These are phyloP conservation scores for Hemicrepidius hirtus DNA, from an alignment of 2,888 invertebrate species.

Conservation along the genomic window DNA sequence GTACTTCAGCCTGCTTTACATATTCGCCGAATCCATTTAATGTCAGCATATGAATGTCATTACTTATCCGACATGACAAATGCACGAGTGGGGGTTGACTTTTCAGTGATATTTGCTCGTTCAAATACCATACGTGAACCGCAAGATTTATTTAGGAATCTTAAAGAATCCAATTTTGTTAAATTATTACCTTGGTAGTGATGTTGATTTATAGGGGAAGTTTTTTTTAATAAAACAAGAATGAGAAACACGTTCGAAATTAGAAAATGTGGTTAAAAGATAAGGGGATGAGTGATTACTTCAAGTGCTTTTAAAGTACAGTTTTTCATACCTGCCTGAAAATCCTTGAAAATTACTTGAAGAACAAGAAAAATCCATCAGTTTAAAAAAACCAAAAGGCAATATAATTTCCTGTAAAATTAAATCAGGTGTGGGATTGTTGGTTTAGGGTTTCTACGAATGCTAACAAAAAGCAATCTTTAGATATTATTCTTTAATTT, in stretches of 20 bases:
- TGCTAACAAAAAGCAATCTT: constrained; percentile 1
- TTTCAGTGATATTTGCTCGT: constrained; percentile 4
- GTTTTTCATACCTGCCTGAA: not conserved
- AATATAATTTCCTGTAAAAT: not conserved
- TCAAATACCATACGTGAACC: not conserved
- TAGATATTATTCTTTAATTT: constrained; percentile 17
- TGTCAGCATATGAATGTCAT: constrained; percentile 25
- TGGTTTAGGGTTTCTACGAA: not conserved
- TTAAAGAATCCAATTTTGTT: not conserved
- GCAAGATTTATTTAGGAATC: not conserved
- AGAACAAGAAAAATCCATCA: not conserved
- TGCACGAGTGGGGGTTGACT: constrained; percentile 13
- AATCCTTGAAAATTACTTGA: not conserved
- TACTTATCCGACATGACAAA: constrained; percentile 21
- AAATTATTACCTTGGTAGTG: not conserved
- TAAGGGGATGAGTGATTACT: not conserved
- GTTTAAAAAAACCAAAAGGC: not conserved
- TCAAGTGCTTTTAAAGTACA: not conserved
- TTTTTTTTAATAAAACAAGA: no score
- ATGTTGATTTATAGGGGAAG: not conserved
- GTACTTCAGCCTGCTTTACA: constrained; percentile 20
- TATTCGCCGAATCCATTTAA: constrained; percentile 24
- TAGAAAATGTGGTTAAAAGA: not conserved
- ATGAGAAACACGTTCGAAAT: no score
- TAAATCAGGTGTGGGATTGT: not conserved